Evolutionary conservation across 2,797 vertebrate species (phyloP), one percentile per base, ranked within the genome.

Genomic region (Rhyacichthys aspro): DNA sequence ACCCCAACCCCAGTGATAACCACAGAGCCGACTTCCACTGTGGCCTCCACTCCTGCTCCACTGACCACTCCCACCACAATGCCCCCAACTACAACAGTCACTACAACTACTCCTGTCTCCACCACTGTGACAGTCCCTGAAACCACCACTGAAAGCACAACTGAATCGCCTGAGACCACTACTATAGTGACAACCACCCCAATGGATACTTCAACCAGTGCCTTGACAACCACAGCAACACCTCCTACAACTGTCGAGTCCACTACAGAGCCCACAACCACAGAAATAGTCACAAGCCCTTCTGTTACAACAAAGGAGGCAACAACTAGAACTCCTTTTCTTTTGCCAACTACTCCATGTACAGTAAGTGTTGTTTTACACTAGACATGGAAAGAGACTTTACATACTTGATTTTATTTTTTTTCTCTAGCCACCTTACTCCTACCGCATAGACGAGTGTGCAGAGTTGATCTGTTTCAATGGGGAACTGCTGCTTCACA

Each of bases 391-490:
- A 38, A 16, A 41, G 36, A 34, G 1, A 34, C 28, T 33, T 34
- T 5, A 16, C 41, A 28, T 7, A 8, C n/a, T n/a, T n/a, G 14
- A 43, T 3, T 47, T 3, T 47, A 8, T 33, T 2, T 37, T 82
- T 10, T 66, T 11, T 69, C 47, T 38, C 59, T 82, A 99, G 97
- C 94, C 96, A 49, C 95, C 93, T 3, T 95, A 94, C 62, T 96
- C 97, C 10, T 91, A 95, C 80, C 94, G 96, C 17, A 85, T 96
- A 3, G 95, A 98, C 64, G 94, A 93, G 67, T 99, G 97, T 74
- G 96, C 94, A 39, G 96, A 98, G 79, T 94, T 96, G 11, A 93
- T 99, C 62, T 99, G 97, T 83, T 91, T 99, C 81, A 94, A 95
- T 36, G 94, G 77, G 66, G 93, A 94, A 54, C 92, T 98, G 92